Evolutionary conservation across 2,888 invertebrate species (phyloP).

Genomic region (Clanis bilineata): DNA sequence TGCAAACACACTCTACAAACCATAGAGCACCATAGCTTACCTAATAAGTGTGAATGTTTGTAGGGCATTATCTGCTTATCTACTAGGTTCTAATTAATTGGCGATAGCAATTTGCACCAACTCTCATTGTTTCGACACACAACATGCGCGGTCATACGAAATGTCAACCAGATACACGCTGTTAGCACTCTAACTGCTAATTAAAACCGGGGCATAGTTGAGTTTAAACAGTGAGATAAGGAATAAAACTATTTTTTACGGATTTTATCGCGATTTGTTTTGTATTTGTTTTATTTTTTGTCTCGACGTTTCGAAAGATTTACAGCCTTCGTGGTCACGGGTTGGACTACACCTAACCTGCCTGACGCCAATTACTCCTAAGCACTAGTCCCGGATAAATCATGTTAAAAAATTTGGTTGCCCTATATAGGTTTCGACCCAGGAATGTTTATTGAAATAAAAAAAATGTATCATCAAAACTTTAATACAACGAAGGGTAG

Average conservation of each 20-base stretch:
- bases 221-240: slow-evolving; percentile 15
- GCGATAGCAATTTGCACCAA: slow-evolving; percentile 64
- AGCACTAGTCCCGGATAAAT: no score
- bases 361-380: no score
- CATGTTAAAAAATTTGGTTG: no score
- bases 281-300: no score
- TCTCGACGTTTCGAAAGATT: no score
- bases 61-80: slow-evolving; percentile 26
- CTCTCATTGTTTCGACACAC: slow-evolving; percentile 56
- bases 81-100: slow-evolving; percentile 61
- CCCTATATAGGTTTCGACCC: no score
- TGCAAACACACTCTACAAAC: background rate
- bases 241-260: background rate
- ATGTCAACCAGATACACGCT: slow-evolving; percentile 65
- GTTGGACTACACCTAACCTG: no score
- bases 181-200: slow-evolving; percentile 61
- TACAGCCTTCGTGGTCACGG: no score
- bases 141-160: slow-evolving; percentile 58
- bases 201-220: slow-evolving; percentile 45
- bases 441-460: no score
- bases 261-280: no score
- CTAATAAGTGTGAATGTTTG: slow-evolving; percentile 16
- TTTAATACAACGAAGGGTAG: no score
- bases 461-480: no score
- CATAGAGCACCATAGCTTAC: background rate